These are phyloP conservation scores for Ictidomys tridecemlineatus DNA, from an alignment of 2,113 vertebrate genomes.

Conservation along the genomic window DNA sequence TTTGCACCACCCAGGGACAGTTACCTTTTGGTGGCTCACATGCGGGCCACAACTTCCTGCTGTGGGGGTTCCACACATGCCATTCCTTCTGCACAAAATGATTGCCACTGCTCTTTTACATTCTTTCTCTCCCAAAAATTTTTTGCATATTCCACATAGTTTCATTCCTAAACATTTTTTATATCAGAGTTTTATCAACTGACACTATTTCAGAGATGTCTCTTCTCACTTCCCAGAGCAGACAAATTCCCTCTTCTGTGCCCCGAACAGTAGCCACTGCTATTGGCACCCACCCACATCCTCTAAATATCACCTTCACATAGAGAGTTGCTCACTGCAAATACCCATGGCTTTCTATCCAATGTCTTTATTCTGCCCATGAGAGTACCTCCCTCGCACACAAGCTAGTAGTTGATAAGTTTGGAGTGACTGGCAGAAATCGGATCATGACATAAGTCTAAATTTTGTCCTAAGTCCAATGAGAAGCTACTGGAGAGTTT, in stretches of 20 bases:
- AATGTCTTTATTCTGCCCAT: background rate
- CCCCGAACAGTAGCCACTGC: background rate
- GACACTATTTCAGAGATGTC: background rate
- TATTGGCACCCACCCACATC: background rate
- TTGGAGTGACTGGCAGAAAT: background rate
- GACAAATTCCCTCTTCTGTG: background rate
- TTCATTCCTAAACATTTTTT: background rate
- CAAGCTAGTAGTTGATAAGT: background rate
- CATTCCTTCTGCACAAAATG: background rate
- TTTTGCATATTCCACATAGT: background rate
- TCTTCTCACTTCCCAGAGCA: background rate
- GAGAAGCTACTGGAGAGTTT: background rate
- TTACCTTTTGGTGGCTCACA: background rate
- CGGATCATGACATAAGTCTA: background rate
- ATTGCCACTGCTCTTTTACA: background rate
- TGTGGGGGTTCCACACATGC: rapidly evolving
- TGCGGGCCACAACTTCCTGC: background rate
- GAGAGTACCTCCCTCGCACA: background rate
- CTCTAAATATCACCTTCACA: background rate
- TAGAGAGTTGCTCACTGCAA: background rate
- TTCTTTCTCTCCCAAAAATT: background rate
- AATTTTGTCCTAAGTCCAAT: background rate
- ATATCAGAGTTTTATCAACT: background rate
- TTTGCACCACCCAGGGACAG: background rate
- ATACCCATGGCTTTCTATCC: background rate